Percentiles rank a stretch among this genome's conserved stretches.
Conservation (phyloP, 2,888 invertebrate species). For the Boloria euphrosyne region DNA sequence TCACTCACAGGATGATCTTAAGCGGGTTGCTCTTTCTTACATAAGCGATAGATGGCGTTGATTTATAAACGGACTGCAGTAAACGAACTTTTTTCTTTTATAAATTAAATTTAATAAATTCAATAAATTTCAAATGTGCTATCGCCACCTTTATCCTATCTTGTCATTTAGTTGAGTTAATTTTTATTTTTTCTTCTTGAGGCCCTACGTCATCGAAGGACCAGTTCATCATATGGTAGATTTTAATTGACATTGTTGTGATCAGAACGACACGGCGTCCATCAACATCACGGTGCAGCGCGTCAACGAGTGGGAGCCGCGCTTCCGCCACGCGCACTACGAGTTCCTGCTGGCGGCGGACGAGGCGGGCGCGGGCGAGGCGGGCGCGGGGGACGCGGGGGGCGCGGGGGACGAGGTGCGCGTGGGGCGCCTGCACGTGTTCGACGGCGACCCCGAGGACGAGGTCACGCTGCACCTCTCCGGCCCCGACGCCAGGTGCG, state of each 20-base stretch:
- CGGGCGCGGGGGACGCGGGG: slow-evolving; percentile 19
- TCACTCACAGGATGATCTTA: too few relatives aligned
- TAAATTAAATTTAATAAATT: too few relatives aligned
- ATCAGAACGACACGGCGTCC: slow-evolving; percentile 91
- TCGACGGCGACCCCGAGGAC: slow-evolving; percentile 92
- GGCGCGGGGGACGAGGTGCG: slow-evolving; percentile 41
- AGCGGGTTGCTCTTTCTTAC: too few relatives aligned
- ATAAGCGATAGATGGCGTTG: too few relatives aligned
- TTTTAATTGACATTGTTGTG: background rate
- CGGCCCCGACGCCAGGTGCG: slow-evolving; percentile 84
- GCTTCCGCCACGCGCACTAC: slow-evolving; percentile 93
- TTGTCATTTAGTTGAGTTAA: too few relatives aligned
- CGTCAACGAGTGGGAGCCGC: slow-evolving; percentile 96
- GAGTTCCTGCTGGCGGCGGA: slow-evolving; percentile 84
- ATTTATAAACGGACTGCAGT: too few relatives aligned
- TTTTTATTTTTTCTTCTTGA: too few relatives aligned
- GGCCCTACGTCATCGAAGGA: too few relatives aligned
- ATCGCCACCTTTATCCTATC: too few relatives aligned
- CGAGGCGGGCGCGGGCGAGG: slow-evolving; percentile 53
- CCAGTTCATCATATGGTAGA: too few relatives aligned
- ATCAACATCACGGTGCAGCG: slow-evolving; percentile 91
- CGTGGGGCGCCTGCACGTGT: slow-evolving; percentile 89
- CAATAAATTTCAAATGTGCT: too few relatives aligned
- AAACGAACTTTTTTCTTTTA: too few relatives aligned
- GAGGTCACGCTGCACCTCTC: slow-evolving; percentile 86